Evolutionary conservation across 2,797 vertebrate genomes (phyloP).

Genomic region (Graptemys geographica): DNA sequence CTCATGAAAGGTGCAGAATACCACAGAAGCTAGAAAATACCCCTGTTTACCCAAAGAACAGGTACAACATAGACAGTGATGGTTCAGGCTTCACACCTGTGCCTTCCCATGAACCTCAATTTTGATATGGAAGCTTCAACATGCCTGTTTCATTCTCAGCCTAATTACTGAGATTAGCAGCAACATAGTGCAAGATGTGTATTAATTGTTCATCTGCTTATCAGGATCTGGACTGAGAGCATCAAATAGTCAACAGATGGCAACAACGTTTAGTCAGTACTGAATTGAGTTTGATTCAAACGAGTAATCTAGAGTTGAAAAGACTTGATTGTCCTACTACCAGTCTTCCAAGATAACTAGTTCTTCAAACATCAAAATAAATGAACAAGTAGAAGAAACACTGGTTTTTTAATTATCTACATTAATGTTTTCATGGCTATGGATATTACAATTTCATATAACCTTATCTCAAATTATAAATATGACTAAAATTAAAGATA

Average conservation of each 20-base stretch:
- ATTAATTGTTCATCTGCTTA: background rate
- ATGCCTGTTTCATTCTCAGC: background rate
- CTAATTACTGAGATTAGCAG: background rate
- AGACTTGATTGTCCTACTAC: constrained; percentile 20
- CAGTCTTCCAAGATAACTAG: constrained; percentile 36
- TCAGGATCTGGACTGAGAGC: background rate
- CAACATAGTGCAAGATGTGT: background rate
- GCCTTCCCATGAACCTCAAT: background rate
- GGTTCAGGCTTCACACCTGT: background rate
- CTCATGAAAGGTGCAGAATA: background rate
- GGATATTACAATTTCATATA: constrained; percentile 49
- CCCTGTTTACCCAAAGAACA: background rate
- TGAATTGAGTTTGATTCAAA: background rate
- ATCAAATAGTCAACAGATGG: background rate
- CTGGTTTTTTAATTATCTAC: constrained; percentile 1
- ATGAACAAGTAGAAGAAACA: constrained; percentile 28
- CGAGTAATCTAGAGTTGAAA: constrained; percentile 9
- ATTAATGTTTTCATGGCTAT: constrained; percentile 8
- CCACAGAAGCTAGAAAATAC: background rate
- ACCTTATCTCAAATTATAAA: constrained; percentile 27
- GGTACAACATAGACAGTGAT: background rate
- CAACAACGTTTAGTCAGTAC: background rate
- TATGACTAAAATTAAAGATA: constrained; percentile 56
- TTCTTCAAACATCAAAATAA: constrained; percentile 40
- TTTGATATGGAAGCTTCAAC: constrained; percentile 36